Conservation (phyloP, 2,797 vertebrate species). For the Vipera ursinii region DNA sequence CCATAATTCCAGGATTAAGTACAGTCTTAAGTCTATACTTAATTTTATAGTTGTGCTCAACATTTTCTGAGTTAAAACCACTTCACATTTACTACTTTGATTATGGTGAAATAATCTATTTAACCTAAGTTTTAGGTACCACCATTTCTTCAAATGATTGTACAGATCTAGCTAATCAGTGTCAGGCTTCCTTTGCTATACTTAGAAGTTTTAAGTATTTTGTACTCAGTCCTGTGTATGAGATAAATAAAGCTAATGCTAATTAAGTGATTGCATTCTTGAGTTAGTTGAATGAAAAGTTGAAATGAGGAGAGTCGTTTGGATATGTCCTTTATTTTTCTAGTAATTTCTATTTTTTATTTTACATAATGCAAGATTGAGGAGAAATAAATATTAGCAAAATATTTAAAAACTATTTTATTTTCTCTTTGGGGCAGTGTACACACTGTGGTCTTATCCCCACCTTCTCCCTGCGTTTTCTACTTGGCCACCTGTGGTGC, state of each 20-base stretch:
- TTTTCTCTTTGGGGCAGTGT: slow-evolving; percentile 77
- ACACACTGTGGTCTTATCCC: slow-evolving; percentile 86
- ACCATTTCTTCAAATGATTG: background rate
- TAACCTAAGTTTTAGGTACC: background rate
- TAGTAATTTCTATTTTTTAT: background rate
- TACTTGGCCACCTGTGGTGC: slow-evolving; percentile 90
- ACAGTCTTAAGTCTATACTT: background rate
- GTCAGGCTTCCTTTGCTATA: background rate
- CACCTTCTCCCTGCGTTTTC: slow-evolving; percentile 83
- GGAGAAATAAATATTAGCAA: background rate
- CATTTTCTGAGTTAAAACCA: background rate
- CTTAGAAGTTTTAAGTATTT: background rate
- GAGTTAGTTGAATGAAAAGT: background rate
- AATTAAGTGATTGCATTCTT: background rate
- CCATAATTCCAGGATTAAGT: background rate
- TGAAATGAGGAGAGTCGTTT: background rate
- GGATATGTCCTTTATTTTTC: background rate
- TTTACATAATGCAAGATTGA: background rate
- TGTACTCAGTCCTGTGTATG: background rate
- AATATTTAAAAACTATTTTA: background rate
- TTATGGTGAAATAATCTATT: background rate
- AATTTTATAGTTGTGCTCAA: background rate
- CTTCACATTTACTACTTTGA: background rate
- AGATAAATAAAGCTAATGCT: background rate
- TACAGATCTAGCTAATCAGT: background rate